A percentile compares a stretch with the other conserved stretches of the same genome.
Evolutionary conservation across 2,113 vertebrate genomes (phyloP).

Genomic region (Corvus moneduloides): DNA sequence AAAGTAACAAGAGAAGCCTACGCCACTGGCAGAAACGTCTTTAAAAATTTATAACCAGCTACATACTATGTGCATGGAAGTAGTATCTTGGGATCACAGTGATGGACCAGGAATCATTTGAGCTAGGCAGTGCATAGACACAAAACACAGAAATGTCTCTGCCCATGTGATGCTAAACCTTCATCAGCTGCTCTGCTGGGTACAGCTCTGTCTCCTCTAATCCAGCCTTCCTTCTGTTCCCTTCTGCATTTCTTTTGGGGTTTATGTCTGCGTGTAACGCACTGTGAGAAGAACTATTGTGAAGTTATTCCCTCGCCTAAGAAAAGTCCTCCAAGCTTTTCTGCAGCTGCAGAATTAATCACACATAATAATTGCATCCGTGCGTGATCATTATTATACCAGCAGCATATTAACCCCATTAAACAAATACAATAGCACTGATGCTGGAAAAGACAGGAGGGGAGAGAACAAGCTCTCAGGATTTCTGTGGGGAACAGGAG

Average conservation of each 20-base stretch:
- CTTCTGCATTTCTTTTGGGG: neutral
- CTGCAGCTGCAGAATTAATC: constrained; percentile 54
- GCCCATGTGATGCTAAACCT: neutral
- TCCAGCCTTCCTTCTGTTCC: neutral
- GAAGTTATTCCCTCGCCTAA: constrained; percentile 33
- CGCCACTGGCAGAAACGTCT: neutral
- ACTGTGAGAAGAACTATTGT: constrained; percentile 46
- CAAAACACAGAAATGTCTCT: neutral
- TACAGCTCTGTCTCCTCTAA: neutral
- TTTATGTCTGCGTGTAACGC: neutral
- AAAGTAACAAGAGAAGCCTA: neutral
- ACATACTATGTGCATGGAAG: neutral
- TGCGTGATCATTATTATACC: constrained; percentile 56
- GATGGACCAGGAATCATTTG: neutral
- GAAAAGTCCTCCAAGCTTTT: constrained; percentile 47
- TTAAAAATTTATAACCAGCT: constrained; percentile 18
- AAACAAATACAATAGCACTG: constrained; percentile 60
- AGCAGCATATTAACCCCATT: constrained; percentile 72
- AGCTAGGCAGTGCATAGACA: neutral
- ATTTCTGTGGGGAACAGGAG: neutral
- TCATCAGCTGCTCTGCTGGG: neutral
- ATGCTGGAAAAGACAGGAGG: neutral
- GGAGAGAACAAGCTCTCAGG: neutral
- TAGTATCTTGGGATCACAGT: neutral
- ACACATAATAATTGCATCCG: constrained; percentile 60